Percentiles rank a stretch among this genome's conserved stretches.
phyloP scores from a whole-genome alignment of 2,113 vertebrate species.

The Regulus satrapa region DNA sequence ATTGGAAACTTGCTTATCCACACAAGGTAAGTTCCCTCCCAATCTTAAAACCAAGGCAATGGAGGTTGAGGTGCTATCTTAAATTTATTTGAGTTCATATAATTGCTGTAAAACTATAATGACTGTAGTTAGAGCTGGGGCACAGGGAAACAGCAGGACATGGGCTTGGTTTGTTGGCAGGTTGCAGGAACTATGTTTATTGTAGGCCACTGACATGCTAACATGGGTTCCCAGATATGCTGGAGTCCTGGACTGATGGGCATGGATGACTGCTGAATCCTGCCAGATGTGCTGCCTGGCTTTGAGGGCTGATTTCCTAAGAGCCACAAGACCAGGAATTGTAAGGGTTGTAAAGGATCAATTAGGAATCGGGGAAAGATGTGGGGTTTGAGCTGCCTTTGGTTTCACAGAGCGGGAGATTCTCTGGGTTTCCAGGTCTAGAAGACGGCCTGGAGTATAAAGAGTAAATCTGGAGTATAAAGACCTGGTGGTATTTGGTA shows the following conservation, averaged over 20 bases:
- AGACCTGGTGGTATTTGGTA: background rate
- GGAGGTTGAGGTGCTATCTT: background rate
- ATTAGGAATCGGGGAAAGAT: background rate
- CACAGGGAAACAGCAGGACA: background rate
- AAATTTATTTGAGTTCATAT: background rate
- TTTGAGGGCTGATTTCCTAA: background rate
- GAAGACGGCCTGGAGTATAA: background rate
- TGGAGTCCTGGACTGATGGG: background rate
- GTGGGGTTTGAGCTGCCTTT: background rate
- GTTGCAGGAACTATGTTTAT: background rate
- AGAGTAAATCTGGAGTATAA: background rate
- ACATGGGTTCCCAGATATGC: background rate
- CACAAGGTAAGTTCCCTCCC: background rate
- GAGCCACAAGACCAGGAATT: background rate
- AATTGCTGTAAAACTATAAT: background rate
- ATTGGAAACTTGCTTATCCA: background rate
- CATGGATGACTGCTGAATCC: background rate
- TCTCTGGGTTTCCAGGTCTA: background rate
- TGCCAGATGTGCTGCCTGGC: background rate
- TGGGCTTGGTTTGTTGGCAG: background rate
- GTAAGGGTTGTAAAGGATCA: background rate
- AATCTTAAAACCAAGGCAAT: background rate
- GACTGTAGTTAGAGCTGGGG: background rate
- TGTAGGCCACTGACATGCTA: background rate
- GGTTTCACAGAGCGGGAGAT: background rate